Evolutionary conservation across 2,113 vertebrate species (phyloP).

Genomic region (Nothocercus nigrocapillus): DNA sequence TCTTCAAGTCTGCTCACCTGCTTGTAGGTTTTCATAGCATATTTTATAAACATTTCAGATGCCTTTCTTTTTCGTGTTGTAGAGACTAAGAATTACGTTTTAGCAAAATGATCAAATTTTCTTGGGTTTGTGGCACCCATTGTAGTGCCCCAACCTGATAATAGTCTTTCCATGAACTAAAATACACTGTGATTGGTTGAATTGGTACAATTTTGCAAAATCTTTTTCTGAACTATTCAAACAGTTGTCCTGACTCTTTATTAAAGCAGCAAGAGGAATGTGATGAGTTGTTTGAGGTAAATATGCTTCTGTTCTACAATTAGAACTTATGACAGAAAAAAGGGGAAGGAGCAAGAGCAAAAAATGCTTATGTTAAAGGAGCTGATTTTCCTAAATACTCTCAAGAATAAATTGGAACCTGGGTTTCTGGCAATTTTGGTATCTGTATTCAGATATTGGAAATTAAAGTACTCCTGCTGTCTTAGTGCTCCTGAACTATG

Average conservation of each 20-base stretch:
- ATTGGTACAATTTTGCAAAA: neutral
- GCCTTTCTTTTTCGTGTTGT: neutral
- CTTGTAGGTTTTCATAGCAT: neutral
- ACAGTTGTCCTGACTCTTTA: conserved; percentile 59
- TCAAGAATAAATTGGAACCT: neutral
- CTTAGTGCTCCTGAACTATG: conserved; percentile 15
- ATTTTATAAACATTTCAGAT: neutral
- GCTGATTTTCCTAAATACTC: neutral
- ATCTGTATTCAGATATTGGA: neutral
- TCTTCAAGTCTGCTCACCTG: neutral
- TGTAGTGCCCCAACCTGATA: conserved; percentile 9
- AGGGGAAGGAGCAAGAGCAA: conserved; percentile 33
- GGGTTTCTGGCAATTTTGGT: neutral
- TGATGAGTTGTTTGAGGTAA: conserved; percentile 44
- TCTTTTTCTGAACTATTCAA: conserved; percentile 58
- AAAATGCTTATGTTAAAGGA: neutral
- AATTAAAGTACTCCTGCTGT: neutral
- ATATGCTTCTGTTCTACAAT: conserved; percentile 25
- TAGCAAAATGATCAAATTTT: conserved; percentile 32
- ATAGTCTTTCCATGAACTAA: conserved; percentile 57
- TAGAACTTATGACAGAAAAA: conserved; percentile 49
- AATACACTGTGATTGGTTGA: conserved; percentile 56
- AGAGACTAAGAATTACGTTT: conserved; percentile 10
- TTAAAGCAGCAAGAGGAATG: conserved; percentile 59
- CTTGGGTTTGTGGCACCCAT: neutral